Evolutionary conservation across 2,113 vertebrate genomes (phyloP).

Genomic region (Malurus alboscapulatus): DNA sequence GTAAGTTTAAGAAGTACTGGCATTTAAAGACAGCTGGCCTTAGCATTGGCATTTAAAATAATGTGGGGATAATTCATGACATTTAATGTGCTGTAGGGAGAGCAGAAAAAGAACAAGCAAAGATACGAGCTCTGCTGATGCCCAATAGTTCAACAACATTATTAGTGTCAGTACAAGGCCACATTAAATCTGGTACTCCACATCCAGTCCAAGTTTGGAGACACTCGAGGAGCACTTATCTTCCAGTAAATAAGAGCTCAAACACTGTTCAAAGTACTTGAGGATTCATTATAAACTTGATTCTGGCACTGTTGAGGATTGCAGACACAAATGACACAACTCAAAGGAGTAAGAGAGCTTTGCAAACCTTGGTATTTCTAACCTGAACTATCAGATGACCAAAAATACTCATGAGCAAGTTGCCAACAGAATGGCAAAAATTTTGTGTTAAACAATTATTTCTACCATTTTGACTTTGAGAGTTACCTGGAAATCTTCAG

Average conservation of each 20-base stretch:
- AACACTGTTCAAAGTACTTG: constrained; percentile 10
- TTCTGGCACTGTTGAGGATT: not conserved
- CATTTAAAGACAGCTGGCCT: constrained; percentile 39
- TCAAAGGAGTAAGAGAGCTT: not conserved
- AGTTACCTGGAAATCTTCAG: not conserved
- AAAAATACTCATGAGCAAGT: not conserved
- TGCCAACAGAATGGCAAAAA: not conserved
- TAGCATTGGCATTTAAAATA: constrained; percentile 38
- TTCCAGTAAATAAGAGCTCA: constrained; percentile 39
- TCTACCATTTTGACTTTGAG: not conserved
- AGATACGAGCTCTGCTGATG: not conserved
- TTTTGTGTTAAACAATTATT: not conserved
- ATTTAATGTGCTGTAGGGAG: constrained; percentile 16
- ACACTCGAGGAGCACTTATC: constrained; percentile 25
- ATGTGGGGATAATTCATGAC: constrained; percentile 36
- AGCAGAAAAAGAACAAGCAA: not conserved
- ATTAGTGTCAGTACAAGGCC: not conserved
- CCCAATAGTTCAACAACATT: not conserved
- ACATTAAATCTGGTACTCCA: not conserved
- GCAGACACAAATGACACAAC: not conserved
- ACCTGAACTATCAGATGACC: not conserved
- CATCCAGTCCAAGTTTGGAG: not conserved
- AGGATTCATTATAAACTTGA: constrained; percentile 1
- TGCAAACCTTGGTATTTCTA: not conserved
- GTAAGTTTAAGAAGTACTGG: not conserved